Conservation (phyloP, 2,113 vertebrate species). For the Bubo blakistoni region DNA sequence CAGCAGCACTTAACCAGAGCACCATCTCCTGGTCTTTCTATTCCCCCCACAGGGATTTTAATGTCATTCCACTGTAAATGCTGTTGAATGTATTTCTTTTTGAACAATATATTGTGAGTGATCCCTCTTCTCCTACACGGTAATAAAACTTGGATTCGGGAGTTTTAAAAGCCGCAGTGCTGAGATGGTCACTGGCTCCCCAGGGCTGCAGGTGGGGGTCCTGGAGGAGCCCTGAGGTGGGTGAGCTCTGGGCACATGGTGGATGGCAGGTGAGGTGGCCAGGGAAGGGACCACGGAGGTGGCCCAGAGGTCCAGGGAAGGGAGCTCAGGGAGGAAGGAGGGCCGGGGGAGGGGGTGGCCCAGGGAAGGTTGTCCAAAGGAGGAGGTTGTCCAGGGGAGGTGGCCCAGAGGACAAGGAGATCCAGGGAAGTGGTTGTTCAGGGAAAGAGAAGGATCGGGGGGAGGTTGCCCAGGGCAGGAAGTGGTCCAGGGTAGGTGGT, state of each 20-base stretch:
- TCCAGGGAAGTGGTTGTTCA: not conserved
- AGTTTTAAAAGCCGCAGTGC: not conserved
- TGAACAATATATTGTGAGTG: conserved; percentile 53
- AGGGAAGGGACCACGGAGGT: not conserved
- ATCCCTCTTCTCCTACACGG: conserved; percentile 31
- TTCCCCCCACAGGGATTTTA: conserved; percentile 7
- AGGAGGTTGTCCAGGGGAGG: not conserved
- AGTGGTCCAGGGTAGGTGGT: not conserved
- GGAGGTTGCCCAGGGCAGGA: not conserved
- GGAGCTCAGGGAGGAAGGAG: not conserved
- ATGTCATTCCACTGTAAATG: conserved; percentile 65
- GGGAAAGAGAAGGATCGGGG: not conserved
- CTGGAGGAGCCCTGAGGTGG: not conserved
- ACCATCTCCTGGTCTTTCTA: conserved; percentile 16
- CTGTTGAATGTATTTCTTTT: conserved; percentile 62
- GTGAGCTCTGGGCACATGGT: not conserved
- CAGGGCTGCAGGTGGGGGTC: not conserved
- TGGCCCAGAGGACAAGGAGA: not conserved
- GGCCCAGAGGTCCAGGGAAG: not conserved
- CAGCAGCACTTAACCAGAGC: not conserved
- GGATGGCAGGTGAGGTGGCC: not conserved
- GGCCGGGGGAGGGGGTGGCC: not conserved
- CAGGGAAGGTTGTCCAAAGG: not conserved
- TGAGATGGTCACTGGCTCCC: not conserved
- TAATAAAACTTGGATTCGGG: conserved; percentile 67